Evolutionary conservation across 2,797 vertebrate genomes (phyloP), one percentile per base, ranked within the genome.

Genomic region (Sebastes paucispinis): DNA sequence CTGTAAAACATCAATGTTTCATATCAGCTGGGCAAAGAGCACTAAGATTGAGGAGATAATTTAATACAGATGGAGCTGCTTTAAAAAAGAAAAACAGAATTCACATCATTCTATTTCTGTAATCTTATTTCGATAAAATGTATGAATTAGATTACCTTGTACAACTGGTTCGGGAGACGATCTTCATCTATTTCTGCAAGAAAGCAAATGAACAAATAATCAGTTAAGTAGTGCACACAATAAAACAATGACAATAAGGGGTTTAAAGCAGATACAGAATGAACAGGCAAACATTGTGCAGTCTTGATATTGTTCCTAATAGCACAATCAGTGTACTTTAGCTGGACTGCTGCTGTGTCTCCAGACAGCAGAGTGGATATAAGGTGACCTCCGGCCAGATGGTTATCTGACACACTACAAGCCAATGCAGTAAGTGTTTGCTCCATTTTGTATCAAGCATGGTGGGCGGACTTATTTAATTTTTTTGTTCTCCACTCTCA

Each of bases 121-220:
- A 29, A 77, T 60, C 12, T 11, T 5, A 32, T 85, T 72, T 55
- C 4, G 27, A 12, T 27, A 29, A 80, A 75, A 79, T 4, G 16
- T 0, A 73, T 36, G 27, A 75, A 78, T 75, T 52, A 24, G 57
- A 89, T 92, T 91, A 98, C 97, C 97, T 98, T 98, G 90, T 98
- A 96, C 85, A 97, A 88, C 59, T 96, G 95, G 88, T 97, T 97
- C 70, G 97, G 97, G 73, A 97, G 95, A 43, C 96, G 95, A 85
- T 98, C 97, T 94, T 98, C 97, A 79, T 98, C 97, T 69, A 98
- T 94, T 95, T 98, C 97, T 97, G 89, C 9, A 11, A 83, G 2
- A 70, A 68, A 89, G 66, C 2, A 88, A 79, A 80, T 32, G 66
- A 50, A 58, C 2, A 88, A 79, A 80, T 32, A 70, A 58, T 57